A percentile compares a stretch with the other conserved stretches of the same genome.
Evolutionary conservation across 1,140 invertebrate genomes (phyloP).

Genomic region (Polypedilum vanderplanki): DNA sequence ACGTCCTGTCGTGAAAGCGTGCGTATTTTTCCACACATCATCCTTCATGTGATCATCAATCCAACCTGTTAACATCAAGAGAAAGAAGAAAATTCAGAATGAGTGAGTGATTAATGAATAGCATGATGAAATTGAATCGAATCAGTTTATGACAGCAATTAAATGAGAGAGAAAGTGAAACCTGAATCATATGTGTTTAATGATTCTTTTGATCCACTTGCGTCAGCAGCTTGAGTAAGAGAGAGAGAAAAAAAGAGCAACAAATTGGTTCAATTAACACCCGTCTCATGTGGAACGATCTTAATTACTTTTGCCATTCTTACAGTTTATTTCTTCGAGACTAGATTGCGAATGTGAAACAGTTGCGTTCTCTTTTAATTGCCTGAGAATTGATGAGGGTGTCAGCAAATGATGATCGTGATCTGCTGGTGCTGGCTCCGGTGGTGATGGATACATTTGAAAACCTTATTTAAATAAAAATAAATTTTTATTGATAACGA

Average conservation of each 20-base stretch:
- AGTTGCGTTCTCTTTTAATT: constrained; percentile 39
- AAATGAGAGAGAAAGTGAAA: constrained; percentile 37
- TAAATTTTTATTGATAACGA: constrained; percentile 5
- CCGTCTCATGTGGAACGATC: constrained; percentile 32
- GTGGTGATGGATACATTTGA: constrained; percentile 72
- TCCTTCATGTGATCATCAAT: constrained; percentile 36
- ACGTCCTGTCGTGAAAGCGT: constrained; percentile 77
- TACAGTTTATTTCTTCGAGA: constrained; percentile 58
- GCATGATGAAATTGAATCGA: not conserved
- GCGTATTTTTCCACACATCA: constrained; percentile 46
- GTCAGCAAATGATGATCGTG: constrained; percentile 47
- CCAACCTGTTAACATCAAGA: constrained; percentile 39
- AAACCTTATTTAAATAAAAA: constrained; percentile 54
- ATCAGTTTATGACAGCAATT: not conserved
- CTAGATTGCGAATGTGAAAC: constrained; percentile 57
- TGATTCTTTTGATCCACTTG: constrained; percentile 69
- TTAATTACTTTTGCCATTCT: constrained; percentile 35
- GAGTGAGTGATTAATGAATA: not conserved
- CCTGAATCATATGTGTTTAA: constrained; percentile 69
- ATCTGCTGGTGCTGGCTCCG: constrained; percentile 73
- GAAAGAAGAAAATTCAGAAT: constrained; percentile 35
- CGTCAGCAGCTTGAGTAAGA: constrained; percentile 56
- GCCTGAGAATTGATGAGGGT: constrained; percentile 45
- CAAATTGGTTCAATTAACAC: constrained; percentile 31
- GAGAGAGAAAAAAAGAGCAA: constrained; percentile 32